A percentile compares a stretch with the other conserved stretches of the same genome.
Evolutionary conservation across 2,113 vertebrate genomes (phyloP).

Genomic region (Lontra canadensis): DNA sequence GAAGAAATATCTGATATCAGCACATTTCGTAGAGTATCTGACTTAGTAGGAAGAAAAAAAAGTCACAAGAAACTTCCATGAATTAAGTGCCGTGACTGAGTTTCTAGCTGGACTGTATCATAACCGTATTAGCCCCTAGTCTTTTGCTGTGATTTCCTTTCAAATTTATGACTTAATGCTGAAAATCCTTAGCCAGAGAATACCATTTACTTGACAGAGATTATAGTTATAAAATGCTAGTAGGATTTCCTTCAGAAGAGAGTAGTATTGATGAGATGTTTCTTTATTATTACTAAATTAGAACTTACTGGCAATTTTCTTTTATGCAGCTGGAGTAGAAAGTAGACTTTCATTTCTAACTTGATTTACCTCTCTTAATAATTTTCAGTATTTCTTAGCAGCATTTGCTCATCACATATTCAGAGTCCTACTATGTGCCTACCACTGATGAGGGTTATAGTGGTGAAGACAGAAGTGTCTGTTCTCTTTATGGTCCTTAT

Average conservation of each 20-base stretch:
- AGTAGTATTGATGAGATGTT: background rate
- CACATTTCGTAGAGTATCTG: background rate
- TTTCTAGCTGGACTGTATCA: background rate
- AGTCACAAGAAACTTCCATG: background rate
- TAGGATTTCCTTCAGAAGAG: constrained; percentile 76
- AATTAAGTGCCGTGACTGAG: background rate
- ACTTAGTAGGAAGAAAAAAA: background rate
- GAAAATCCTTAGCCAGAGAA: constrained; percentile 56
- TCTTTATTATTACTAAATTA: constrained; percentile 32
- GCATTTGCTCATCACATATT: background rate
- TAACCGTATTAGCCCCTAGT: background rate
- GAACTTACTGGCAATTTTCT: background rate
- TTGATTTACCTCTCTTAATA: background rate
- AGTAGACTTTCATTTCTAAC: background rate
- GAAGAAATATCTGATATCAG: background rate
- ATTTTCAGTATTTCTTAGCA: background rate
- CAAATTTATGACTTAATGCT: constrained; percentile 35
- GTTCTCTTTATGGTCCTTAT: background rate
- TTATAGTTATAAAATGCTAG: constrained; percentile 69
- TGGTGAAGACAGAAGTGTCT: background rate
- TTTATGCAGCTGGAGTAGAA: background rate
- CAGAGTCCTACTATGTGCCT: background rate
- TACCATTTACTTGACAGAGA: constrained; percentile 64
- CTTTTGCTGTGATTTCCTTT: constrained; percentile 22
- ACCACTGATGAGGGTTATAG: background rate